Evolutionary conservation across 1,140 invertebrate genomes (phyloP).

Genomic region (Drosophila tropicalis): DNA sequence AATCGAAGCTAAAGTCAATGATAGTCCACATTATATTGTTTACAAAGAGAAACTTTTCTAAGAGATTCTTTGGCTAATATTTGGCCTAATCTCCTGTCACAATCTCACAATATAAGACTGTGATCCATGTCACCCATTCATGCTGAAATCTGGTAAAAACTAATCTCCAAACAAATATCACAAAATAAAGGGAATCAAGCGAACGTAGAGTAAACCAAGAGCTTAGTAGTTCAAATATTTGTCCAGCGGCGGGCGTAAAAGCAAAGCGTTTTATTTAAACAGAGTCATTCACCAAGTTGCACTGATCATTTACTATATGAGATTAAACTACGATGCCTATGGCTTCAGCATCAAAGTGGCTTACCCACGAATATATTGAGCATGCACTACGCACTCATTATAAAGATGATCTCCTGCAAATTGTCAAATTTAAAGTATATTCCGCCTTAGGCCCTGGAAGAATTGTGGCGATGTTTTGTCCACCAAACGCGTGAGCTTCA

Average conservation of each 20-base stretch:
- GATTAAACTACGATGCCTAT: conserved; percentile 34
- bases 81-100: no score
- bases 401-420: conserved; percentile 46
- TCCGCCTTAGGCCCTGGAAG: conserved; percentile 72
- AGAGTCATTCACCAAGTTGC: background rate
- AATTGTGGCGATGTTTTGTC: conserved; percentile 77
- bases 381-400: conserved; percentile 54
- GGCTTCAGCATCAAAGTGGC: conserved; percentile 68
- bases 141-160: background rate
- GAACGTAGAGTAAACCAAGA: background rate
- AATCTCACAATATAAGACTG: background rate
- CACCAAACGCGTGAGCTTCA: conserved; percentile 52
- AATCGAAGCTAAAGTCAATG: no score
- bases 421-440: conserved; percentile 52
- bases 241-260: background rate
- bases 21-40: no score
- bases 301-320: background rate
- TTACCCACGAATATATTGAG: conserved; percentile 68
- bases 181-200: background rate
- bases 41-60: no score
- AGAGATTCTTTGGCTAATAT: no score
- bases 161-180: background rate
- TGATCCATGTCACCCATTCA: background rate
- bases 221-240: background rate
- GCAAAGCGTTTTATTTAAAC: conserved; percentile 41